These are phyloP conservation scores for Sitta europaea DNA, from an alignment of 2,113 vertebrate species.

Conservation along the genomic window DNA sequence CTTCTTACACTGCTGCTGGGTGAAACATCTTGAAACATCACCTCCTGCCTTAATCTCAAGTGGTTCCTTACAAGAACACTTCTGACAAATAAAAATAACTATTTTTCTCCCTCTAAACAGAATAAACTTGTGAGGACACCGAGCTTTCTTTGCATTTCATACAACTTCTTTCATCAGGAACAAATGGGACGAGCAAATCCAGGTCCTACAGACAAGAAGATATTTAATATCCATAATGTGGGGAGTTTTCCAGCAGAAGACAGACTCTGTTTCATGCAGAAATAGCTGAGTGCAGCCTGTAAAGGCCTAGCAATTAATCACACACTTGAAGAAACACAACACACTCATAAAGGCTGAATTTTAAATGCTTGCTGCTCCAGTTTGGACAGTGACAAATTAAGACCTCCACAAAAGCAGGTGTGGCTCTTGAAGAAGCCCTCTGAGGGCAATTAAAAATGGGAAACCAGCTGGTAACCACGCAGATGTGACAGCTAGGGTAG, in stretches of 20 bases:
- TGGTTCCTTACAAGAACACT: neutral
- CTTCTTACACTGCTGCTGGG: neutral
- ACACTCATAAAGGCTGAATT: neutral
- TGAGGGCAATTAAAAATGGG: constrained; percentile 8
- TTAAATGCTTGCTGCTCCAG: neutral
- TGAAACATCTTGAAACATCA: neutral
- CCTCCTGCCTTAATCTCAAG: neutral
- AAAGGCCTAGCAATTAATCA: constrained; percentile 11
- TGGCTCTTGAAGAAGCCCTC: neutral
- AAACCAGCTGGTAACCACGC: neutral
- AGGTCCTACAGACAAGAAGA: neutral
- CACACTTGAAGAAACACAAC: neutral
- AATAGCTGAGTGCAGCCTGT: neutral
- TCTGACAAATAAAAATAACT: neutral
- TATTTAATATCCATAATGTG: neutral
- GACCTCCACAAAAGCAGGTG: neutral
- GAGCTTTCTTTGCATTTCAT: neutral
- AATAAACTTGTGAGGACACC: neutral
- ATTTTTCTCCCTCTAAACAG: neutral
- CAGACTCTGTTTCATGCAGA: neutral
- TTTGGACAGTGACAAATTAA: constrained; percentile 47
- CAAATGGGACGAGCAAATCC: neutral
- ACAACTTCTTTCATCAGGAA: neutral
- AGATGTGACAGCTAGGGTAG: neutral
- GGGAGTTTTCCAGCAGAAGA: neutral